Evolutionary conservation across 2,888 invertebrate genomes (phyloP).

Genomic region (Clepsis dumicolana): DNA sequence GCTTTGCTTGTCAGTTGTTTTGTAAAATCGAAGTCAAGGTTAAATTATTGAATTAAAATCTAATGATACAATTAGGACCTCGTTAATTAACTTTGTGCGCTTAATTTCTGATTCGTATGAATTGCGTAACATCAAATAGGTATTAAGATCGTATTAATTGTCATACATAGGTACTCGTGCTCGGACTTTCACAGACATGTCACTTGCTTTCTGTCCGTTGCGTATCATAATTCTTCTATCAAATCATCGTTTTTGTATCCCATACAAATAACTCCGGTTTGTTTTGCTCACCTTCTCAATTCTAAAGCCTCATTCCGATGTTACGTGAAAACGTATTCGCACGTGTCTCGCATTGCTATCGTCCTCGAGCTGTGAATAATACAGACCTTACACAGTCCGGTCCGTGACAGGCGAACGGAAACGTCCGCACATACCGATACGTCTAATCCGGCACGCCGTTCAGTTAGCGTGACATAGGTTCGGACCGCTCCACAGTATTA

Average conservation of each 20-base stretch:
- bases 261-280: background rate
- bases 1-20: no score
- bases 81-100: no score
- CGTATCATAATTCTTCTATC: no score
- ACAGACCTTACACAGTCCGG: constrained; percentile 33
- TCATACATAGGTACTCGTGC: no score
- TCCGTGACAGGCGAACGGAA: constrained; percentile 54
- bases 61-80: no score
- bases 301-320: constrained; percentile 11
- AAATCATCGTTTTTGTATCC: background rate
- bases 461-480: background rate
- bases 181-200: no score
- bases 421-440: constrained; percentile 39
- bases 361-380: constrained; percentile 45
- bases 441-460: background rate
- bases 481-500: background rate
- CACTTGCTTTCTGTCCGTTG: no score
- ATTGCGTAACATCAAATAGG: no score
- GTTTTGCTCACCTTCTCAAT: background rate
- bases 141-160: no score
- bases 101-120: no score
- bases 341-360: constrained; percentile 6
- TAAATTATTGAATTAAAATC: no score
- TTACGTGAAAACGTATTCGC: constrained; percentile 8
- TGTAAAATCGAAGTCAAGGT: no score